Percentiles rank a stretch among this genome's conserved stretches.
These are phyloP conservation scores for Hydra vulgaris DNA, from an alignment of 30 jellyfish, hydroid and myxozoan species.

Conservation along the genomic window DNA sequence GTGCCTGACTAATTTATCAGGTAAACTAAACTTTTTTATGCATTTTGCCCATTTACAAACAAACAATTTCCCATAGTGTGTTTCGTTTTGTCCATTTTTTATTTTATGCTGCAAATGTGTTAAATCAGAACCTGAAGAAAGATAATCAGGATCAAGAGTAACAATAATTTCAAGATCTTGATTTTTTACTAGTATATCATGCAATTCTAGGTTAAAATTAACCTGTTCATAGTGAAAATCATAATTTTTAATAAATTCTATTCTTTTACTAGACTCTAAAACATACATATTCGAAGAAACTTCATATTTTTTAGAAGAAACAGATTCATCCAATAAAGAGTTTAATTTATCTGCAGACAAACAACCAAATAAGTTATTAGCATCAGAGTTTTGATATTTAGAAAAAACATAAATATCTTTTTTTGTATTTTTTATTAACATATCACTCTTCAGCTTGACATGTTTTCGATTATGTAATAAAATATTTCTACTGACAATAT, in stretches of 20 bases:
- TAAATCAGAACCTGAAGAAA: neutral
- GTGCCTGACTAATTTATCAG: conserved; percentile 53
- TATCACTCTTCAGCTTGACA: conserved; percentile 12
- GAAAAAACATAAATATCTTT: neutral
- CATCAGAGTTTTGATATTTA: neutral
- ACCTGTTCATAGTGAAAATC: neutral
- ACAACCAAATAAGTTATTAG: neutral
- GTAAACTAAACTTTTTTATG: conserved; percentile 19
- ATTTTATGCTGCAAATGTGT: neutral
- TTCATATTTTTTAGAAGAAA: neutral
- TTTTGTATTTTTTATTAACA: neutral
- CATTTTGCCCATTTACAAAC: conserved; percentile 74
- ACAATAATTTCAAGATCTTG: neutral
- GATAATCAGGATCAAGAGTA: neutral
- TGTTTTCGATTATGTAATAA: conserved; percentile 12
- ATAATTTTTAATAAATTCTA: neutral
- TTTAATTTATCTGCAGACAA: neutral
- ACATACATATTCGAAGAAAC: neutral
- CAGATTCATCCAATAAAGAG: neutral
- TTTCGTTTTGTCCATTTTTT: neutral
- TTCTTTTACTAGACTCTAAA: neutral
- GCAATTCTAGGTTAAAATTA: neutral
- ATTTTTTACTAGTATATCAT: neutral
- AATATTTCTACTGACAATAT: neutral
- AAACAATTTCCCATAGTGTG: neutral